Conservation (phyloP, 2,113 vertebrate genomes). For the Formicarius rufipectus region DNA sequence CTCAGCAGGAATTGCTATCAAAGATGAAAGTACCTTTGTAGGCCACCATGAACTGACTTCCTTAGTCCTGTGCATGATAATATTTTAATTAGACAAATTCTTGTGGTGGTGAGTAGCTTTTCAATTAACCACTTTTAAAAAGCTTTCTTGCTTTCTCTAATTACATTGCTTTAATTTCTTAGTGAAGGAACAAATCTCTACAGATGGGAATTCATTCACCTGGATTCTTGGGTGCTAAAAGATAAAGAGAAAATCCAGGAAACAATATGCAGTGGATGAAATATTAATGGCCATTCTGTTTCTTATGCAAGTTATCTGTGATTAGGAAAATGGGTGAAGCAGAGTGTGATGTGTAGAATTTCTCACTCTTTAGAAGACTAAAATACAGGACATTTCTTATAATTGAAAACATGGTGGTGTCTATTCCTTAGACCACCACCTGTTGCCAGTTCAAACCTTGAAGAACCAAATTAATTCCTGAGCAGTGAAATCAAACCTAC, state of each 20-base stretch:
- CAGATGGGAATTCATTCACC: not conserved
- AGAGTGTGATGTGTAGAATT: not conserved
- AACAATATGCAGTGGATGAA: not conserved
- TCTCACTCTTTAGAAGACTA: not conserved
- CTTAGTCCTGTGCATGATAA: not conserved
- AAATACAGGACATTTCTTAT: not conserved
- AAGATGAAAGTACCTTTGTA: slow-evolving; percentile 24
- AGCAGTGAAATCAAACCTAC: not conserved
- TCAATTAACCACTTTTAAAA: not conserved
- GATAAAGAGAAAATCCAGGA: not conserved
- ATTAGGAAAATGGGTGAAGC: not conserved
- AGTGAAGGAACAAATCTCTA: not conserved
- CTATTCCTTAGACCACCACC: not conserved
- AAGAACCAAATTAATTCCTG: not conserved
- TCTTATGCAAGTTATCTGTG: not conserved
- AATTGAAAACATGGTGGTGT: not conserved
- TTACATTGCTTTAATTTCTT: slow-evolving; percentile 4
- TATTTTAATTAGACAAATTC: slow-evolving; percentile 58
- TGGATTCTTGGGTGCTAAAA: not conserved
- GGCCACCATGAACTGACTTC: slow-evolving; percentile 8
- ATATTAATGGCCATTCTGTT: not conserved
- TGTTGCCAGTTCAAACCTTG: not conserved
- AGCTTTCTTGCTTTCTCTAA: not conserved
- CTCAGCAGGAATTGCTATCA: not conserved
- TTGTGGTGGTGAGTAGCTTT: slow-evolving; percentile 15